phyloP scores from a whole-genome alignment of 2,113 vertebrate species.

The Nothocercus nigrocapillus region DNA sequence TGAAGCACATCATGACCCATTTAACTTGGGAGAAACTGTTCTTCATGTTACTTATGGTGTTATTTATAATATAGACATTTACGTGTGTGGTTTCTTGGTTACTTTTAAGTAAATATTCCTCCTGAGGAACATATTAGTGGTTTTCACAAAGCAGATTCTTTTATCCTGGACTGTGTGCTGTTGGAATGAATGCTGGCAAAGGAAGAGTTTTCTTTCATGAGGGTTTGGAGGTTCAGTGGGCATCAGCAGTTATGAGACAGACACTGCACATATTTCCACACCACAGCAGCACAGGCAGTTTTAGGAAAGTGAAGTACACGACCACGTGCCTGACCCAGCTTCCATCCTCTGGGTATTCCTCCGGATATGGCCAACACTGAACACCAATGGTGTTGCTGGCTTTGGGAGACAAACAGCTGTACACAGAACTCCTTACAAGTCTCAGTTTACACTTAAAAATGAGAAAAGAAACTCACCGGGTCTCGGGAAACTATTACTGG shows the following conservation, averaged over 20 bases:
- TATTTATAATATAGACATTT: neutral
- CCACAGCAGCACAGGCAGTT: neutral
- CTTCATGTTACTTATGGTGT: neutral
- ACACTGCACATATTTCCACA: neutral
- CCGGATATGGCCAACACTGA: neutral
- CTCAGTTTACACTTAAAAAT: neutral
- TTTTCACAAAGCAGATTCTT: neutral
- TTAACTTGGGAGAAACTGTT: neutral
- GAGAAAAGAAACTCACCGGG: constrained; percentile 83
- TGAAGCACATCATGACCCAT: neutral
- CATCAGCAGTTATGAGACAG: neutral
- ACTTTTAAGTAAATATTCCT: neutral
- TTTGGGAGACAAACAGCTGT: neutral
- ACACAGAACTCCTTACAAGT: neutral
- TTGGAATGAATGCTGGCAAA: neutral
- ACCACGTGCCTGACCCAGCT: neutral
- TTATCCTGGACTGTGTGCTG: neutral
- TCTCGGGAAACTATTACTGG: constrained; percentile 94
- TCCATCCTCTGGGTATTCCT: neutral
- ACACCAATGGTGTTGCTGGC: neutral
- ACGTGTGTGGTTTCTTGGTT: neutral
- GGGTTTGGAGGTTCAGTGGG: neutral
- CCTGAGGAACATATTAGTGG: neutral
- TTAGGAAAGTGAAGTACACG: neutral
- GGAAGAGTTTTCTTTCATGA: neutral